Base-by-base conservation (phyloP, 2,113 vertebrate species). In the Leptobrachium ailaonicum region DNA sequence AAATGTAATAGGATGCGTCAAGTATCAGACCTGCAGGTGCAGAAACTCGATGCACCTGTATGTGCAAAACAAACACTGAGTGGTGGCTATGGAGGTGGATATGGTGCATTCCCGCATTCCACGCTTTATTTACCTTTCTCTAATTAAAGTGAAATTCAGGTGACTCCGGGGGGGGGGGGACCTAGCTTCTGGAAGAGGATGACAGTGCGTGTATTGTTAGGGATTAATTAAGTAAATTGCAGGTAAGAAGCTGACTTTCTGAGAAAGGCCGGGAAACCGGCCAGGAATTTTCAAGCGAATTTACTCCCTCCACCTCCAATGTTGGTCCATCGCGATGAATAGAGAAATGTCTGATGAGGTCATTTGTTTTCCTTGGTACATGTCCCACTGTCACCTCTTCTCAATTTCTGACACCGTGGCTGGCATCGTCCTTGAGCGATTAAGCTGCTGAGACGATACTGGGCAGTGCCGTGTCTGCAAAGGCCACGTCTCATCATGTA, bases 121-220 rank as follows among this genome's bases (percentile, higher is more conserved):
- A 53, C 66, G 20, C 43, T n/a, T 8, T 69, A 10, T 70, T 77
- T 70, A 5, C 14, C 12, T 77, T 40, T 70, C 0, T 45, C 45
- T 69, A 58, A 40, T 76, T 76, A 76, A 42, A n/a, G 44, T 11
- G 45, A 10, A 67, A 8, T 69, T 77, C 10, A 13, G 13, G 42
- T 79, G 77, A 79, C 47, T 79, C 45, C 5, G 50, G 41, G 32
- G 32, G 43, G 40, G 67, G 62, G 58, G 40, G 67, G 62, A 45
- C 58, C 32, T 42, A 62, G 41, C 13, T 6, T 12, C 41, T 4
- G 44, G 41, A 13, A 20, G n/a, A 43, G n/a, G 32, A 13, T 71
- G 54, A 79, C 77, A 79, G 47, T 54, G 70, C 32, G 12, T 20
- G 63, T 73, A 66, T 66, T 79, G 58, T 79, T 8, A 11, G 2